Evolutionary conservation across 2,888 invertebrate species (phyloP), one percentile per base, ranked within the genome.

Genomic region (Portevinia maculata): DNA sequence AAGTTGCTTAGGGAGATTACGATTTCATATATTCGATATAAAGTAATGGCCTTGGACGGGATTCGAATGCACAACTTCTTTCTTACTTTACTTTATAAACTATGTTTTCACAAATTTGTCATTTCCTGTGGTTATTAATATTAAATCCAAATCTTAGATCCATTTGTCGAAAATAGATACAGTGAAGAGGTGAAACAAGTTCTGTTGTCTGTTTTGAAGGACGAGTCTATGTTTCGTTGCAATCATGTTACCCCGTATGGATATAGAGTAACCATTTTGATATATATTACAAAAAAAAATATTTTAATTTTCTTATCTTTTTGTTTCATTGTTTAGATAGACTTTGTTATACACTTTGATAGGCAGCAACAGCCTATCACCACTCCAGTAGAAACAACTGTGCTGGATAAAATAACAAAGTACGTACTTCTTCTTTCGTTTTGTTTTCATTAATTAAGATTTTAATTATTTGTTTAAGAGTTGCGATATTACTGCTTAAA

Each of bases 401-500:
- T 89, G 78, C 57, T 89, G 65, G 88, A 89, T 85, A 88, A 88
- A 67, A 89, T 90, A 71, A 90, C 90, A 1, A 90, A 90, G 90
- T 90, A 86, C 65, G 59, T 67, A 21, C 13, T n/a, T 21, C 2
- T 34, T 24, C 0, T 19, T 1, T 0, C 24, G 0, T 3, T 7
- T 28, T 34, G 44, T 28, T 44, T 11, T 11, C 8, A 15, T 11
- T 32, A 9, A 34, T 9, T n/a, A n/a, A n/a, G n/a, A n/a, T n/a
- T n/a, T 0, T 48, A 17, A 4, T 28, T 50, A 37, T 46, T 50
- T 39, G 48, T 70, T 79, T 9, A 67, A 86, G 85, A 41, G 65
- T 92, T 53, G 92, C 92, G 21, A 86, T 93, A 55, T 85, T 93
- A 19, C 85, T 93, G 46, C 87, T 92, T 0, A 88, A 87, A 24